A percentile compares a stretch with the other conserved stretches of the same genome.
Conservation (phyloP, 2,888 invertebrate genomes). For the Ichneumoninae sp. region DNA sequence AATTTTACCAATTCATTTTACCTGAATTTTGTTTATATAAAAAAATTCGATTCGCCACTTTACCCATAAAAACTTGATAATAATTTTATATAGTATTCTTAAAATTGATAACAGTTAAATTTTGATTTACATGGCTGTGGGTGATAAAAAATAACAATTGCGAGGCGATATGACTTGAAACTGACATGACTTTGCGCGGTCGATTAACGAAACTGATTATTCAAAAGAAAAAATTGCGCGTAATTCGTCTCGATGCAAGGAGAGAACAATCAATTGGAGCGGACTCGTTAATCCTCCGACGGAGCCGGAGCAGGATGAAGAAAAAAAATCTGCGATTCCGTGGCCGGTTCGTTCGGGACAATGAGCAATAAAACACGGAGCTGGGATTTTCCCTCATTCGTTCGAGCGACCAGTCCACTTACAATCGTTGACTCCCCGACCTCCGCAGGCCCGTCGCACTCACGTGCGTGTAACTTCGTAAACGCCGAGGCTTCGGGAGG, state of each 20-base stretch:
- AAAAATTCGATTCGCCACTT: background rate
- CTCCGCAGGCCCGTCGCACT: conserved; percentile 6
- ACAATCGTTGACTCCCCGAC: conserved; percentile 11
- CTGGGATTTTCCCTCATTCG: conserved; percentile 67
- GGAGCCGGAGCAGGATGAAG: background rate
- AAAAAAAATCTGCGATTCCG: conserved; percentile 3
- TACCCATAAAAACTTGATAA: background rate
- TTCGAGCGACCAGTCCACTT: conserved; percentile 25
- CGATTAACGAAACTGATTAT: background rate
- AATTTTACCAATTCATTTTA: background rate
- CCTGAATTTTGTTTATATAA: background rate
- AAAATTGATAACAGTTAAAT: background rate
- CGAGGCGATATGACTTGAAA: no score
- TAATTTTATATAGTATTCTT: background rate
- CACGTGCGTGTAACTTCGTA: conserved; percentile 14
- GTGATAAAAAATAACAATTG: background rate
- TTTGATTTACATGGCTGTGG: background rate
- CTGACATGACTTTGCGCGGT: background rate
- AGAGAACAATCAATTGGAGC: background rate
- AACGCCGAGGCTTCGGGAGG: conserved; percentile 17
- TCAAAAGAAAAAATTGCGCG: background rate
- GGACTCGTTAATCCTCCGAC: background rate
- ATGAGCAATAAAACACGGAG: conserved; percentile 45
- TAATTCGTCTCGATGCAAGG: background rate
- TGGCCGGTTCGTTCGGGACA: conserved; percentile 8